Base-by-base conservation (phyloP, 2,113 vertebrate species). In the Rhinoderma darwinii region DNA sequence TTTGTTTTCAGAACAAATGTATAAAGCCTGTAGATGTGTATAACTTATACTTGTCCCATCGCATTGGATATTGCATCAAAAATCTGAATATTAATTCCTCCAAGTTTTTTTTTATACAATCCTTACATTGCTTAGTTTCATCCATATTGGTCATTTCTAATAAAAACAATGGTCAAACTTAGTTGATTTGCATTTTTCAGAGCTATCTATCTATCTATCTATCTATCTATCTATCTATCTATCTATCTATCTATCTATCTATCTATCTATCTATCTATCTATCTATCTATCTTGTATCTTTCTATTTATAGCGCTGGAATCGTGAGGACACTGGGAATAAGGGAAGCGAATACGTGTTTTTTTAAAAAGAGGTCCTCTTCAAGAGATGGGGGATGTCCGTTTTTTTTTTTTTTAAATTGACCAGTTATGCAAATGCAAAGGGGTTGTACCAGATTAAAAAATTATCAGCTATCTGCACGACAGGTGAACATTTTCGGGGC, bases 91-190 rank as follows among this genome's bases (percentile, higher is more conserved):
- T 59, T 84, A 22, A 39, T 83, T 59, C 25, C 10, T 18, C 8
- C 18, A 70, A 78, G 27, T 86, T 84, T 87, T 87, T 50, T 86
- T 85, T 72, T 80, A 82, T 87, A 87, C 85, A 87, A 75, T 32
- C 70, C 86, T 82, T 87, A 87, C 37, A 87, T 74, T 87, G 86
- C 86, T 87, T 79, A 56, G 50, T 87, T 75, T 75, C 79, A 82
- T 82, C 79, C 7, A 37, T 47, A 37, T 79, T 43, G 68, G 56
- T 87, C 30, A 82, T 87, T 87, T 87, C 17, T 87, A 87, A 87
- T 87, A 87, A 87, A 86, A 74, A 54, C 15, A 74, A n/a, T 47
- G 50, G 30, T 87, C 22, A 35, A 63, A 74, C 27, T 39, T 72
- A 12, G 9, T 22, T 54, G 43, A 10, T 50, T 83, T 74, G 1